Conservation (phyloP, 2,888 invertebrate species). For the Xanthorhoe designata region DNA sequence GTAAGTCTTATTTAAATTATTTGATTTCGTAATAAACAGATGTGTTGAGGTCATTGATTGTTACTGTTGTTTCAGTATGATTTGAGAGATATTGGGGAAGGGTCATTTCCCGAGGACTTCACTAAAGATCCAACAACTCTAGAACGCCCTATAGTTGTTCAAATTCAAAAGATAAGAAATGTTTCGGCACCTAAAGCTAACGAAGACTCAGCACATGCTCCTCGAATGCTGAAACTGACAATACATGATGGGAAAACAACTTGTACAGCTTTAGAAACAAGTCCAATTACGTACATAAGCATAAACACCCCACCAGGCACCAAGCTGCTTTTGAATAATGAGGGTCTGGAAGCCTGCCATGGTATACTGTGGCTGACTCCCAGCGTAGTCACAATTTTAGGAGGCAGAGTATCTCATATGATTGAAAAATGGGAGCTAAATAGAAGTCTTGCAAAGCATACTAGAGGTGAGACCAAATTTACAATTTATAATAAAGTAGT, state of each 20-base stretch:
- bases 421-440: constrained; percentile 95
- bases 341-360: constrained; percentile 86
- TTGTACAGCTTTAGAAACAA: constrained; percentile 92
- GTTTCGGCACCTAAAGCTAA: constrained; percentile 96
- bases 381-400: constrained; percentile 89
- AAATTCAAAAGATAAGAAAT: constrained; percentile 95
- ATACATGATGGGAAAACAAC: constrained; percentile 94
- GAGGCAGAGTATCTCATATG: constrained; percentile 93
- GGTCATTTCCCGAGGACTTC: constrained; percentile 89
- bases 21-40: constrained; percentile 33
- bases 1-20: constrained; percentile 81
- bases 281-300: constrained; percentile 88
- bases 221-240: constrained; percentile 93
- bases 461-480: constrained; percentile 71
- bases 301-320: constrained; percentile 96
- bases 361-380: constrained; percentile 91
- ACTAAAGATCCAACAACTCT: constrained; percentile 84
- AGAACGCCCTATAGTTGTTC: constrained; percentile 89
- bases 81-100: constrained; percentile 92
- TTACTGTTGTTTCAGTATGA: constrained; percentile 86
- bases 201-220: constrained; percentile 93
- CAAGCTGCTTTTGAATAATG: constrained; percentile 87
- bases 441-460: constrained; percentile 87
- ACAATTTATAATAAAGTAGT: neutral
- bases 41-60: constrained; percentile 41